Evolutionary conservation across 30 jellyfish, hydroid and myxozoan species (phyloP).

Genomic region (Turritopsis rubra): DNA sequence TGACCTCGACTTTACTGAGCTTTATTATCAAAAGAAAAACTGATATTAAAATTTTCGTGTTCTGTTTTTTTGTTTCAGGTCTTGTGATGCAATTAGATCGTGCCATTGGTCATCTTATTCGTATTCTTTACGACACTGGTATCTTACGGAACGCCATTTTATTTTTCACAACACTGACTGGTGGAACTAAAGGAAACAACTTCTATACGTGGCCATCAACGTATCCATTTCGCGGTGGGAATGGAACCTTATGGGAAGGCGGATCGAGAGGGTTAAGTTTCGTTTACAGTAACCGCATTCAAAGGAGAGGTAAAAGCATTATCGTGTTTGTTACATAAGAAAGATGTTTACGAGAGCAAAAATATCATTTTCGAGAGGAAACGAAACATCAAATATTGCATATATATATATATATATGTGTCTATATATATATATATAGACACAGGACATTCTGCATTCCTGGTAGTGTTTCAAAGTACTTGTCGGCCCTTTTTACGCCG

Average conservation of each 20-base stretch:
- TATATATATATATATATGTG: no score
- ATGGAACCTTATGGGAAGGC: slow-evolving; percentile 99
- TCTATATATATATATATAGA: no score
- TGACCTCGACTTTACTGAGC: no score
- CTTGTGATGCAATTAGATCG: slow-evolving; percentile 95
- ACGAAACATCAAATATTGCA: no score
- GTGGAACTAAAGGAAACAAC: slow-evolving; percentile 77
- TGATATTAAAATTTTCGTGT: no score
- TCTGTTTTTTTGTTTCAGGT: slow-evolving; percentile 35
- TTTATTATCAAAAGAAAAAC: no score
- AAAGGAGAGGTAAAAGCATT: slow-evolving; percentile 58
- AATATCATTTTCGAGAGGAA: no score
- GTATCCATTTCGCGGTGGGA: slow-evolving; percentile 91
- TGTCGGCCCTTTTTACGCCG: no score
- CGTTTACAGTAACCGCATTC: slow-evolving; percentile 88
- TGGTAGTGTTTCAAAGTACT: no score
- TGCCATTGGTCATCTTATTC: slow-evolving; percentile 90
- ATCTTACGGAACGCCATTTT: slow-evolving; percentile 87
- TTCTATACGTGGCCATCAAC: slow-evolving; percentile 93
- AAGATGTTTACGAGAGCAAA: no score
- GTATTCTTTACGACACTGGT: slow-evolving; percentile 88
- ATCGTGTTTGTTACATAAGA: no score
- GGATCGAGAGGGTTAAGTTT: slow-evolving; percentile 94
- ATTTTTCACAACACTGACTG: slow-evolving; percentile 87
- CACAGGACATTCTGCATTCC: no score